Evolutionary conservation across 2,797 vertebrate species (phyloP).

Genomic region (Crocidura indochinensis): DNA sequence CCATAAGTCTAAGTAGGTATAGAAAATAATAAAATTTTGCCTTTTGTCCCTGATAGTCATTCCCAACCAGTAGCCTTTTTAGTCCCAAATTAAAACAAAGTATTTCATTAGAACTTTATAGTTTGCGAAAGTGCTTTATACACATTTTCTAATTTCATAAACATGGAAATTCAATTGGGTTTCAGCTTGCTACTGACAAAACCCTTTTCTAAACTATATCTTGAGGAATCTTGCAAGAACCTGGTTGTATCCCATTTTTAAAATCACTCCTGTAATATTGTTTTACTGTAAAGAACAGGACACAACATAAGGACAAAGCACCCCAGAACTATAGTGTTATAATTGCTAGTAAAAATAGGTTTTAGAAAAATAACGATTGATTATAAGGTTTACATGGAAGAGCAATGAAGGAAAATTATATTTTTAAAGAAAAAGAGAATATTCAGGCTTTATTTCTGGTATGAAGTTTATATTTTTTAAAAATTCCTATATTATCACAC

Average conservation of each 20-base stretch:
- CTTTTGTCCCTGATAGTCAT: not conserved
- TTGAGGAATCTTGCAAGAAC: constrained; percentile 66
- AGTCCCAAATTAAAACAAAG: constrained; percentile 47
- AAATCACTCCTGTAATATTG: constrained; percentile 46
- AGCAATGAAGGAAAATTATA: constrained; percentile 84
- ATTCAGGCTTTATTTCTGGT: constrained; percentile 88
- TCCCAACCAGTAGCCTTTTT: constrained; percentile 65
- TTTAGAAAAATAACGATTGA: constrained; percentile 73
- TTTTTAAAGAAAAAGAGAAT: constrained; percentile 87
- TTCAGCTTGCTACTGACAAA: constrained; percentile 61
- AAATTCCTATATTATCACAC: constrained; percentile 84
- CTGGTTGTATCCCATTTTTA: constrained; percentile 37
- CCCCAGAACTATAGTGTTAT: constrained; percentile 10
- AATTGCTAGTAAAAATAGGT: constrained; percentile 72
- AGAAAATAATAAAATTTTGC: not conserved
- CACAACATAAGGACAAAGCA: constrained; percentile 45
- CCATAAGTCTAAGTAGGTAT: constrained; percentile 9
- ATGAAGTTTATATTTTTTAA: constrained; percentile 87
- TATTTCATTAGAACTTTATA: constrained; percentile 64
- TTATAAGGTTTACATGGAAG: constrained; percentile 77
- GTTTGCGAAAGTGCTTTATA: constrained; percentile 74
- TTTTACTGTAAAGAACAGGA: constrained; percentile 56
- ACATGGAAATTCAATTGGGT: constrained; percentile 39
- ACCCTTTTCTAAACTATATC: not conserved
- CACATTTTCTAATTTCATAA: constrained; percentile 67